phyloP scores from a whole-genome alignment of 2,113 vertebrate species.

The Ursus arctos region DNA sequence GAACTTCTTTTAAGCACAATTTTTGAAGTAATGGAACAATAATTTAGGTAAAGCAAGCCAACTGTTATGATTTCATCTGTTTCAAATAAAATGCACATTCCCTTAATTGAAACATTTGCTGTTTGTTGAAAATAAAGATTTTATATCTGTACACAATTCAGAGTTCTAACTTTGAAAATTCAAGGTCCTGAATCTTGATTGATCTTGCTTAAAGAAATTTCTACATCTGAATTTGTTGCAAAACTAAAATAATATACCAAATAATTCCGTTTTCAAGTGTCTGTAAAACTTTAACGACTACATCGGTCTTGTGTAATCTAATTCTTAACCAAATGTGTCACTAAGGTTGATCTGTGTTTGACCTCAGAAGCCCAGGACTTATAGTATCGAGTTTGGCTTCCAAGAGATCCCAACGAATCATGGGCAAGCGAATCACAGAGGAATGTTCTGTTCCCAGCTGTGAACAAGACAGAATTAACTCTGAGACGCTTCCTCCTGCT shows the following conservation, averaged over 20 bases:
- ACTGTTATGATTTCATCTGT: slow-evolving; percentile 48
- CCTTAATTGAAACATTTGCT: slow-evolving; percentile 41
- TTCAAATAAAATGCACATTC: slow-evolving; percentile 63
- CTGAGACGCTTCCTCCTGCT: slow-evolving; percentile 89
- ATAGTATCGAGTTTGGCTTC: slow-evolving; percentile 90
- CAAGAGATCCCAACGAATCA: slow-evolving; percentile 89
- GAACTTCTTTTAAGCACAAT: not conserved
- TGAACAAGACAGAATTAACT: slow-evolving; percentile 93
- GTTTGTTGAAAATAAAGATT: slow-evolving; percentile 59
- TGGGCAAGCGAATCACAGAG: slow-evolving; percentile 91
- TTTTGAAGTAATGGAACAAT: slow-evolving; percentile 37
- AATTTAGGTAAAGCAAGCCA: slow-evolving; percentile 68
- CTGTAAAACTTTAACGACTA: slow-evolving; percentile 62
- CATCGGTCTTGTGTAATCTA: slow-evolving; percentile 29
- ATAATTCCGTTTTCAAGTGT: slow-evolving; percentile 70
- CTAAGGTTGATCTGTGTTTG: slow-evolving; percentile 79
- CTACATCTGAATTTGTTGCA: slow-evolving; percentile 58
- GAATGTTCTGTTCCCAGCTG: slow-evolving; percentile 93
- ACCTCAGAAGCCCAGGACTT: slow-evolving; percentile 87
- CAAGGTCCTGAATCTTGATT: slow-evolving; percentile 40
- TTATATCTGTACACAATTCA: slow-evolving; percentile 3
- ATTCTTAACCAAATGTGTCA: slow-evolving; percentile 78
- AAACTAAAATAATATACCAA: slow-evolving; percentile 71
- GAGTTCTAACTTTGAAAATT: slow-evolving; percentile 62
- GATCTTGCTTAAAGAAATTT: slow-evolving; percentile 56